Conservation (phyloP, 2,888 invertebrate genomes). For the Zonitis immaculata region DNA sequence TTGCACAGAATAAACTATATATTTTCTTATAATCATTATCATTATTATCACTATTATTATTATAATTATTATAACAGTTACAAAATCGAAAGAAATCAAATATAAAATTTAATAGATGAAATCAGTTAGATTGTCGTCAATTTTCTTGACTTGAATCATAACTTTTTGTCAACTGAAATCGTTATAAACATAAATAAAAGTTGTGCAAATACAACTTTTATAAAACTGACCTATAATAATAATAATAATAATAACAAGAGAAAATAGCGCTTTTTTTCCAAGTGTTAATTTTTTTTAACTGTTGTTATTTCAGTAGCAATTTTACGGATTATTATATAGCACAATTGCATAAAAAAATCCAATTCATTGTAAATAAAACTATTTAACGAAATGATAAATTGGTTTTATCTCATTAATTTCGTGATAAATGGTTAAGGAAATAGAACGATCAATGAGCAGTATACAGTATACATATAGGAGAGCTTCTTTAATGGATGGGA, state of each 20-base stretch:
- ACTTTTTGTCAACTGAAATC: not conserved
- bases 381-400: not conserved
- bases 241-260: not conserved
- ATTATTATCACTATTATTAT: not conserved
- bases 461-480: not conserved
- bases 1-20: not conserved
- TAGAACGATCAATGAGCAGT: not conserved
- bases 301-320: not conserved
- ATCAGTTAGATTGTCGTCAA: not conserved
- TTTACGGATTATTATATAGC: too few species aligned
- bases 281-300: not conserved
- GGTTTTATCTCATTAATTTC: not conserved
- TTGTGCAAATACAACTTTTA: not conserved
- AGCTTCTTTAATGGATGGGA: not conserved
- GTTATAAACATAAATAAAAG: constrained; percentile 1
- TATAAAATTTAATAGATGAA: not conserved
- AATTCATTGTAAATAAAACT: not conserved
- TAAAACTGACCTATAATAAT: not conserved
- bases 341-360: not conserved
- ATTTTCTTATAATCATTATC: not conserved
- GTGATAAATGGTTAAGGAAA: not conserved
- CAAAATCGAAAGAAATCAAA: not conserved
- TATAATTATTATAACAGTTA: not conserved
- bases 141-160: not conserved
- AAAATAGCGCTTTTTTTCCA: too few species aligned